Evolutionary conservation across 1,140 invertebrate species (phyloP).

Genomic region (Drosophila azteca): DNA sequence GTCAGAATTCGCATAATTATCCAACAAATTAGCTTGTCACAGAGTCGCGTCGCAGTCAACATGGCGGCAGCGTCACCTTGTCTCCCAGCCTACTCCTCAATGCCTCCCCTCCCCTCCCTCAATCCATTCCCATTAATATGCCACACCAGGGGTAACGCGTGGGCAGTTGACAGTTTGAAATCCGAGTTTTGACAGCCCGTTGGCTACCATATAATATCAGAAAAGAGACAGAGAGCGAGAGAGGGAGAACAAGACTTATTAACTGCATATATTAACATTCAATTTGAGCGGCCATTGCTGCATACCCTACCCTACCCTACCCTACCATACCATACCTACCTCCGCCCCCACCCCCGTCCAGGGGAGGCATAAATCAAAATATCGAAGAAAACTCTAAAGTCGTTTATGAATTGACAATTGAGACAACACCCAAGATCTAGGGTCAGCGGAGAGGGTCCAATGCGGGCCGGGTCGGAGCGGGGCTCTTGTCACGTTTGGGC

Average conservation of each 20-base stretch:
- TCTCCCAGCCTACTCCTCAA: conserved; percentile 30
- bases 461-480: neutral
- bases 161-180: conserved; percentile 77
- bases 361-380: conserved; percentile 75
- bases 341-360: too few species aligned
- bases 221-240: conserved; percentile 23
- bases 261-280: conserved; percentile 83
- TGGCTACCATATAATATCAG: conserved; percentile 81
- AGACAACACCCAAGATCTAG: conserved; percentile 49
- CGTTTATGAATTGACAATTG: conserved; percentile 79
- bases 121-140: conserved; percentile 73
- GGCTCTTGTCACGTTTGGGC: conserved; percentile 73
- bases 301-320: conserved; percentile 32
- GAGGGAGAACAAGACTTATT: conserved; percentile 68
- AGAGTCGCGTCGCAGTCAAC: conserved; percentile 40
- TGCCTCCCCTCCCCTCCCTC: neutral
- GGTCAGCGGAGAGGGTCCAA: neutral
- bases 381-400: conserved; percentile 63
- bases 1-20: conserved; percentile 74
- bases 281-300: conserved; percentile 78
- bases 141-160: conserved; percentile 73
- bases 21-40: conserved; percentile 74
- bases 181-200: conserved; percentile 82
- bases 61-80: conserved; percentile 61
- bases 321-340: conserved; percentile 51